These are phyloP conservation scores for Netelia melanura DNA, from an alignment of 2,888 invertebrate species.

Conservation along the genomic window DNA sequence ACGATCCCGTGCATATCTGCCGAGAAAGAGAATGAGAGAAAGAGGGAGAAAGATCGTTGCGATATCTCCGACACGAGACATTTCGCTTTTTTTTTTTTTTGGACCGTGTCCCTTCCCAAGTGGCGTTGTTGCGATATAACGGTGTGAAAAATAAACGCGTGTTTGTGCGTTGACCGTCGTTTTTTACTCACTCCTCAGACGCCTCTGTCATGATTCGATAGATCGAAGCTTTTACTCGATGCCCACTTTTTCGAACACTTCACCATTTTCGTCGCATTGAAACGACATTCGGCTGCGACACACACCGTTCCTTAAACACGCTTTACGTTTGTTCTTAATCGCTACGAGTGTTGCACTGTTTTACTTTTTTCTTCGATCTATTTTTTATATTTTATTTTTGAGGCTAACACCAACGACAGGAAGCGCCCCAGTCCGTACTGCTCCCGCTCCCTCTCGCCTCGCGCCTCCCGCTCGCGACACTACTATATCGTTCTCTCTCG, in stretches of 20 bases:
- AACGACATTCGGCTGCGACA: conserved; percentile 81
- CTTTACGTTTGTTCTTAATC: conserved; percentile 45
- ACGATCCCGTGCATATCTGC: not conserved
- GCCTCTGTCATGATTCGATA: conserved; percentile 96
- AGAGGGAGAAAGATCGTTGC: not conserved
- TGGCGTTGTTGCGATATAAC: not conserved
- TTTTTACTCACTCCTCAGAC: conserved; percentile 93
- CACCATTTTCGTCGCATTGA: conserved; percentile 93
- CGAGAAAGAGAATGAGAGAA: conserved; percentile 1
- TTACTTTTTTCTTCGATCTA: conserved; percentile 49
- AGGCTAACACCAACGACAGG: conserved; percentile 81
- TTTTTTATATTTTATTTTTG: conserved; percentile 76
- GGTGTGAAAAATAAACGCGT: conserved; percentile 15
- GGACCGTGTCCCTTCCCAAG: not conserved
- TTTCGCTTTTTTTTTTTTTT: conserved; percentile 24
- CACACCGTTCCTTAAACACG: conserved; percentile 44
- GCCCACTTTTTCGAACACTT: conserved; percentile 92
- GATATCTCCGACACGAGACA: not conserved
- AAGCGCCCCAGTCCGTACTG: conserved; percentile 78
- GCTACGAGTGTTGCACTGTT: conserved; percentile 10
- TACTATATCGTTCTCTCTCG: conserved; percentile 22
- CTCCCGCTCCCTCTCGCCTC: conserved; percentile 69
- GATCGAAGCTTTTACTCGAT: conserved; percentile 93
- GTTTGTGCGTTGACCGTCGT: conserved; percentile 24
- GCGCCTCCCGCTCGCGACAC: conserved; percentile 61